These are phyloP conservation scores for Nymphicus hollandicus DNA, from an alignment of 2,113 vertebrate genomes.

Conservation along the genomic window DNA sequence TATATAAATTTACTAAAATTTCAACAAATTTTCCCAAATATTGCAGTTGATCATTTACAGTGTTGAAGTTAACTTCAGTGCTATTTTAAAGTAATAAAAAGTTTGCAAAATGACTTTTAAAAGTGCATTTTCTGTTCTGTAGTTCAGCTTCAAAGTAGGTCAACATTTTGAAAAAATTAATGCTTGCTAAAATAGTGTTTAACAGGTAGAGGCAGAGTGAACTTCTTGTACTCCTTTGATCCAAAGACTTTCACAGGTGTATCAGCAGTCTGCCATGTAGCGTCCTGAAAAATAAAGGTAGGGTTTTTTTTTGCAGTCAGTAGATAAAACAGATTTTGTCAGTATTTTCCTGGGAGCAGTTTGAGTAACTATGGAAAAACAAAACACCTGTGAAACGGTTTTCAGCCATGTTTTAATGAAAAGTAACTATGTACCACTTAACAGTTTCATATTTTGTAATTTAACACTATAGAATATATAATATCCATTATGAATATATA, in stretches of 20 bases:
- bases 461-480: background rate
- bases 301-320: background rate
- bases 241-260: slow-evolving; percentile 19
- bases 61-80: slow-evolving; percentile 89
- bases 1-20: slow-evolving; percentile 68
- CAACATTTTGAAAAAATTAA: slow-evolving; percentile 60
- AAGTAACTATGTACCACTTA: background rate
- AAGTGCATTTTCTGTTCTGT: slow-evolving; percentile 77
- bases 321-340: background rate
- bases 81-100: slow-evolving; percentile 82
- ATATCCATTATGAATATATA: background rate
- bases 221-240: slow-evolving; percentile 48
- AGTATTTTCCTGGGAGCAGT: background rate
- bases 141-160: slow-evolving; percentile 66
- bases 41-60: slow-evolving; percentile 78
- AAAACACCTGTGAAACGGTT: background rate
- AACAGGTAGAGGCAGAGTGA: slow-evolving; percentile 59
- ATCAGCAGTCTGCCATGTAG: slow-evolving; percentile 97
- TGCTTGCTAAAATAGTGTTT: slow-evolving; percentile 74
- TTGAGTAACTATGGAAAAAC: background rate
- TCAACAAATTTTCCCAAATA: slow-evolving; percentile 78
- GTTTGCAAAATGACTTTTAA: slow-evolving; percentile 75
- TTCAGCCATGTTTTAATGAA: background rate
- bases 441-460: background rate
- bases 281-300: slow-evolving; percentile 82